Base-by-base conservation (phyloP, 2,797 vertebrate species). In the Dipus sagitta region DNA sequence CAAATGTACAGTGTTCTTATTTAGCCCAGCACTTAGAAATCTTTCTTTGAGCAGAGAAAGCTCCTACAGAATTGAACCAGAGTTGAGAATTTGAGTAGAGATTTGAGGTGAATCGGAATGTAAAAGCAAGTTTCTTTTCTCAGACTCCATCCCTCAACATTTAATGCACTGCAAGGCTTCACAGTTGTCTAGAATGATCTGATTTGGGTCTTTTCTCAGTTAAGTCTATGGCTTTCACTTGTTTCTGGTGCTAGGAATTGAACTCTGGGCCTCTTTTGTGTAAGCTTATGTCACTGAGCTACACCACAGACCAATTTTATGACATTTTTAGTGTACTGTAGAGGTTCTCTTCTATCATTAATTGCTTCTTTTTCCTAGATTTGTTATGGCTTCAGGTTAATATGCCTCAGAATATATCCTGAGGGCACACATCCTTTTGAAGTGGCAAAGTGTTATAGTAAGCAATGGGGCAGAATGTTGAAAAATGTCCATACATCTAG, bases 381-480 rank as follows among this genome's bases (percentile, higher is more conserved):
- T 34, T 42, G 18, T 87, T 79, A 34, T 88, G 14, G 9, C 47
- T 89, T 88, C 34, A 21, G 23, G 34, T 81, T 87, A 70, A 75
- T 38, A 71, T 92, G 24, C 71, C 30, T 94, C 67, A 65, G 38
- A 83, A 6, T 14, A 90, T 90, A 10, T 47, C 62, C 10, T 84
- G 67, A 83, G 26, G 62, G 76, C n/a, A 92, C 42, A 78, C 6
- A 74, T 96, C 82, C 23, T 95, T 94, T 86, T 80, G 62, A 95
- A 92, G 47, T 90, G 85, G 2, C 84, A 80, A 88, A 96, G 24
- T 71, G 7, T 77, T 88, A 12, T 80, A 70, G 83, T 92, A 95
- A 86, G 54, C 68, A 93, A 13, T 88, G 90, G 94, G 93, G 6
- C n/a, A 92, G 47, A 86, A 79, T 82, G 26, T 82, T 89, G 65